Evolutionary conservation across 2,888 invertebrate genomes (phyloP), one percentile per base, ranked within the genome.

Genomic region (Anticlea derivata): DNA sequence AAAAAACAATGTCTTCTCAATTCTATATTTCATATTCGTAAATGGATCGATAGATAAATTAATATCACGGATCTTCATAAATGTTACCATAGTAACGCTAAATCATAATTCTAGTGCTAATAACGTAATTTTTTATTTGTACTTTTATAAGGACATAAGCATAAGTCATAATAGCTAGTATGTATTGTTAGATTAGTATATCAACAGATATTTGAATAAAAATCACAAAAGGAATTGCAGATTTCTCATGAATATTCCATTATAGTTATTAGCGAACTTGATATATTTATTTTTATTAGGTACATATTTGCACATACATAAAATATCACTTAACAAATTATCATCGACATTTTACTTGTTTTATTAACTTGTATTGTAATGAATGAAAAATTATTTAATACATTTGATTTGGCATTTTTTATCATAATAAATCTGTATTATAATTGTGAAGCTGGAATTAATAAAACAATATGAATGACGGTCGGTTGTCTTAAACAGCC

Each of bases 321-420:
- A 65, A 65, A 63, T 62, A 68, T 68, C 60, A 61, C 60, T 63
- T 57, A 61, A 57, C 58, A 61, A 66, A 59, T 61, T 61, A 65
- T 49, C 54, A 50, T 58, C 52, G 52, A 53, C 65, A 61, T 66
- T 63, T 58, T 58, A 54, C 38, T 17, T 40, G 35, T 40, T 31
- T 54, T 53, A 30, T 41, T 29, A 26, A 13, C 1, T 38, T 46
- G 43, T 40, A 30, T 30, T 29, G 17, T 17, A 47, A 51, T 55
- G 17, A 17, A 17, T 17, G 46, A 49, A 46, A 40, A 41, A 20
- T 39, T 24, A 31, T 13, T 11, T 50, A 37, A 39, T 46, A 47
- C 43, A 35, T 50, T 27, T 13, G 30, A 27, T 26, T 30, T 38
- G 40, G 39, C 41, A 31, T 54, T 52, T 51, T 48, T 49, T 50